phyloP scores from a whole-genome alignment of 2,888 invertebrate species.

The Sinelater perroti region DNA sequence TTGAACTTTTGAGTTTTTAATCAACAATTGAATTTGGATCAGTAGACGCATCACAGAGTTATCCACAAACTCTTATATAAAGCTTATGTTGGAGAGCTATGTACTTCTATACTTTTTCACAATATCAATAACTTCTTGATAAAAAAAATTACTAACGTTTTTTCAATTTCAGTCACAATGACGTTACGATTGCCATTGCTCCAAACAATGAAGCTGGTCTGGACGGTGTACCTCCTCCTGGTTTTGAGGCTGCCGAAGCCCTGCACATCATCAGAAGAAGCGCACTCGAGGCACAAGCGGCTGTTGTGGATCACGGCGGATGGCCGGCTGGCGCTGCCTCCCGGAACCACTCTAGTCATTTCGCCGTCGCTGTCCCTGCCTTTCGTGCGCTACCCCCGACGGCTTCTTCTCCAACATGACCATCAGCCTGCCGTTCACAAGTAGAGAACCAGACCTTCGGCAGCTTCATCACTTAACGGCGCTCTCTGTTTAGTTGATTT shows the following conservation, averaged over 20 bases:
- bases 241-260: constrained; percentile 21
- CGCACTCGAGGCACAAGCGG: constrained; percentile 81
- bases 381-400: constrained; percentile 84
- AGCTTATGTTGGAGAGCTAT: no score
- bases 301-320: constrained; percentile 87
- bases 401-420: constrained; percentile 87
- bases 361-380: constrained; percentile 84
- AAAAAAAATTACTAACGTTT: no score
- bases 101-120: no score
- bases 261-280: constrained; percentile 40
- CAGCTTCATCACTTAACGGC: not conserved
- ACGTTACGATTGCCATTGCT: constrained; percentile 9
- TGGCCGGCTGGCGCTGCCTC: constrained; percentile 83
- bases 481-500: constrained; percentile 74
- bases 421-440: constrained; percentile 84
- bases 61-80: no score
- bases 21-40: no score
- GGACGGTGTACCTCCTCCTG: constrained; percentile 23
- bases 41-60: no score
- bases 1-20: no score
- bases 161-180: constrained; percentile 22
- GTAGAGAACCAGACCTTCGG: constrained; percentile 60
- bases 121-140: no score
- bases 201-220: constrained; percentile 17
- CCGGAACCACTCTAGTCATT: constrained; percentile 81